A percentile compares a stretch with the other conserved stretches of the same genome.
These are phyloP conservation scores for Zalophus californianus DNA, from an alignment of 2,797 vertebrate genomes.

Conservation along the genomic window DNA sequence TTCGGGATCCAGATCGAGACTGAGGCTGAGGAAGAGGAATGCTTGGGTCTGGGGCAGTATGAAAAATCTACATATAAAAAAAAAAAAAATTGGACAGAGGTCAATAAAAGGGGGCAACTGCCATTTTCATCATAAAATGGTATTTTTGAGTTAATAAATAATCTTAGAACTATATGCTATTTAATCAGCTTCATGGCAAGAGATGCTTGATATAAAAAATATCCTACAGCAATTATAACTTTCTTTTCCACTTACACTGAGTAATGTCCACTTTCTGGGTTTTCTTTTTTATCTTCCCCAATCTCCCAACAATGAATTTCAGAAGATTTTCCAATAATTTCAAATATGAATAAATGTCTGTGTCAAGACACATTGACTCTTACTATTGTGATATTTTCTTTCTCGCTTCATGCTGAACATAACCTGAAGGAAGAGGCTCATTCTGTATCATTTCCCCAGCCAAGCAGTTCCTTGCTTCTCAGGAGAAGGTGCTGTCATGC, in stretches of 20 bases:
- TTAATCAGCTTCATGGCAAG: not conserved
- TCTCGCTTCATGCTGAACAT: not conserved
- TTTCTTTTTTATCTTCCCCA: not conserved
- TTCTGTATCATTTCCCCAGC: too few relatives aligned
- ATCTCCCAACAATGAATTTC: not conserved
- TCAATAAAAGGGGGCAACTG: not conserved
- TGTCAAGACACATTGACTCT: not conserved
- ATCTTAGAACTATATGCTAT: not conserved
- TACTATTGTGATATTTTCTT: not conserved
- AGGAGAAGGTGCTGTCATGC: not conserved
- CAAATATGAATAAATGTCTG: not conserved
- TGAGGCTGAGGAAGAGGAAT: conserved; percentile 95
- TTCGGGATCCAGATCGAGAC: conserved; percentile 92
- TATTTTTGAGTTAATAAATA: not conserved
- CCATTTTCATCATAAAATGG: not conserved
- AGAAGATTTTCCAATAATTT: not conserved
- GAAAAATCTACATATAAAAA: conserved; percentile 92
- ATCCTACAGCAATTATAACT: not conserved
- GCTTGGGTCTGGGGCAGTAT: conserved; percentile 95
- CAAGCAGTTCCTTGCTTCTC: not conserved
- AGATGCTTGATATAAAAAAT: not conserved
- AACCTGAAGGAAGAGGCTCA: not conserved
- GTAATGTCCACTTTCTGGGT: not conserved
- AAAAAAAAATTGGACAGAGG: not conserved
- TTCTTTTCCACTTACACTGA: not conserved